Evolutionary conservation across 2,888 invertebrate genomes (phyloP), one percentile per base, ranked within the genome.

Genomic region (Unio pictorum): DNA sequence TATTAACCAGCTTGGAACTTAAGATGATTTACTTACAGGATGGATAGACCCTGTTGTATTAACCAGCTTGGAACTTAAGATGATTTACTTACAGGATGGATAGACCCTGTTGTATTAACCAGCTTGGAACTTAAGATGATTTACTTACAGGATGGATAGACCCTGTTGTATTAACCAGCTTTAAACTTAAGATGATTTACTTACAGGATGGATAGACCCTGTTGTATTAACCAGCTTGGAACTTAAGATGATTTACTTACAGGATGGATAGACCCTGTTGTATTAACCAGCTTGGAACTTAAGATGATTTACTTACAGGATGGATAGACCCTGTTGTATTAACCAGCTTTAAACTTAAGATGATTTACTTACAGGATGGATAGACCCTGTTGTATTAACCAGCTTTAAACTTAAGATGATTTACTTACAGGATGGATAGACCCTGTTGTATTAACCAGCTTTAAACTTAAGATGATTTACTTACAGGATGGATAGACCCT

Each of bases 401-500:
- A 90, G 68, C 67, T 89, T 23, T 0, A 0, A 18, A 64, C 64
- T 17, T 20, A 23, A 64, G 59, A 55, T 23, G 18, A 23, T 23
- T 23, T 26, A 77, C 79, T 75, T 73, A 87, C 87, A 66, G 75
- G 73, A 67, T 73, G 71, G 15, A 87, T 80, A 45, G 74, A 80
- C 57, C 86, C 81, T 61, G 86, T 76, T 26, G 86, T 88, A 72
- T 80, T 81, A 26, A 81, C 81, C 56, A 90, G 68, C 67, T 89
- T 23, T 0, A 0, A 18, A 64, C 64, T 17, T 20, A 23, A 64
- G 59, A 55, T 23, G 18, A 23, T 23, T 23, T 26, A 77, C 79
- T 75, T 73, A 87, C 87, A 66, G 75, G 73, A 67, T 73, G 71
- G 15, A 87, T 80, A 45, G 74, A 80, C 57, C 86, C 81, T 61